phyloP scores from a whole-genome alignment of 2,888 invertebrate genomes.

The Euclidia mi region DNA sequence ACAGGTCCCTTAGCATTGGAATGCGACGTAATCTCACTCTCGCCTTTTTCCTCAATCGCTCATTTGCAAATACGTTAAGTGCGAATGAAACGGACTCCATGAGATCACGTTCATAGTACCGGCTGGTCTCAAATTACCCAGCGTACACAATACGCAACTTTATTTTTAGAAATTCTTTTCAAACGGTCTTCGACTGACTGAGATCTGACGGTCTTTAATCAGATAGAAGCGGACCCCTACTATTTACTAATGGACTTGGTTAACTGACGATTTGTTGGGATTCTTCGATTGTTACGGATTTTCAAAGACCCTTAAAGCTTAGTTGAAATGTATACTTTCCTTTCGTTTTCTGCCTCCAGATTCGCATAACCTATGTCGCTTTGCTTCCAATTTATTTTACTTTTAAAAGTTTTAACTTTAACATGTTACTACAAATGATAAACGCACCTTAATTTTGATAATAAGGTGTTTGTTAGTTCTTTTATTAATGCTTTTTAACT shows the following conservation, averaged over 20 bases:
- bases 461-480: too few species aligned
- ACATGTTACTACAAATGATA: too few species aligned
- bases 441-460: too few species aligned
- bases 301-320: constrained; percentile 13
- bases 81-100: constrained; percentile 30
- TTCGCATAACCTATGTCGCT: constrained; percentile 5
- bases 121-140: constrained; percentile 56
- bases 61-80: constrained; percentile 55
- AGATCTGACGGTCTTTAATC: constrained; percentile 50
- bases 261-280: constrained; percentile 48
- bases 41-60: constrained; percentile 44
- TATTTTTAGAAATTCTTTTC: constrained; percentile 47
- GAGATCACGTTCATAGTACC: constrained; percentile 31
- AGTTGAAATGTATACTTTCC: constrained; percentile 23
- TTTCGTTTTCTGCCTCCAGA: constrained; percentile 18
- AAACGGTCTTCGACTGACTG: constrained; percentile 19
- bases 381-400: not conserved
- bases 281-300: constrained; percentile 22
- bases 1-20: constrained; percentile 45
- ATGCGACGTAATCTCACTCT: constrained; percentile 43
- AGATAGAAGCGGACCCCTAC: constrained; percentile 48
- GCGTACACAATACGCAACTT: constrained; percentile 49
- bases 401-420: too few species aligned
- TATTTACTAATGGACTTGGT: constrained; percentile 54
- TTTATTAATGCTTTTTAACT: too few species aligned